Conservation (phyloP, 1,140 invertebrate genomes). For the Notospermus geniculatus region DNA sequence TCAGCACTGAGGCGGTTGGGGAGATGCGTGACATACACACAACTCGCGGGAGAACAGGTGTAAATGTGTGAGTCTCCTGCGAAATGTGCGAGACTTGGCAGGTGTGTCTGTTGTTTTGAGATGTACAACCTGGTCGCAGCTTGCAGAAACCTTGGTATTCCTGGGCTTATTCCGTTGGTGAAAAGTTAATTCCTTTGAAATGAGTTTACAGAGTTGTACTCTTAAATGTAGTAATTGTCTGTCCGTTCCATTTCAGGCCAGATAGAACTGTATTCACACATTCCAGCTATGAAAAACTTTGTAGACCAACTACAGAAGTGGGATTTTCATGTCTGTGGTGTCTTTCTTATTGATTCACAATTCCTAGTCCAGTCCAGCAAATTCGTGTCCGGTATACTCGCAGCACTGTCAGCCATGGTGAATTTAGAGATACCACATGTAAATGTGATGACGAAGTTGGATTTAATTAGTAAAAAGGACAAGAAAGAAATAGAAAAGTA, state of each 20-base stretch:
- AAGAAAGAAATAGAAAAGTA: conserved; percentile 72
- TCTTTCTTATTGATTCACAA: conserved; percentile 93
- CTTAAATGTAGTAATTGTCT: no score
- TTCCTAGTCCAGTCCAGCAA: conserved; percentile 96
- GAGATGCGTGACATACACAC: no score
- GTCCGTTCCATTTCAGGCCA: conserved; percentile 77
- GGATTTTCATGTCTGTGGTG: conserved; percentile 87
- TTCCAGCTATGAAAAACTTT: conserved; percentile 82
- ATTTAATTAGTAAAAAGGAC: conserved; percentile 80
- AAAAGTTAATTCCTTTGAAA: no score
- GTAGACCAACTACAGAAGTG: conserved; percentile 76
- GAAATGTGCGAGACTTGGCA: no score
- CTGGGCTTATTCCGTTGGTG: no score
- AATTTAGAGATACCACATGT: conserved; percentile 92
- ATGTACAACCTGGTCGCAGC: no score
- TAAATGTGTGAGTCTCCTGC: no score
- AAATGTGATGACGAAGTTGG: conserved; percentile 94
- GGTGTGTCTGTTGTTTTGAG: no score
- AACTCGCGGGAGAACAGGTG: no score
- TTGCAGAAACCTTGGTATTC: no score
- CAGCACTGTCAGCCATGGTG: conserved; percentile 93
- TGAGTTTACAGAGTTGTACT: no score
- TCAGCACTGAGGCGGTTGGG: no score
- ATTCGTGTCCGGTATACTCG: conserved; percentile 91
- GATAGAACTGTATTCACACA: conserved; percentile 96